phyloP scores from a whole-genome alignment of 2,797 vertebrate species.

The Acanthornis magna region DNA sequence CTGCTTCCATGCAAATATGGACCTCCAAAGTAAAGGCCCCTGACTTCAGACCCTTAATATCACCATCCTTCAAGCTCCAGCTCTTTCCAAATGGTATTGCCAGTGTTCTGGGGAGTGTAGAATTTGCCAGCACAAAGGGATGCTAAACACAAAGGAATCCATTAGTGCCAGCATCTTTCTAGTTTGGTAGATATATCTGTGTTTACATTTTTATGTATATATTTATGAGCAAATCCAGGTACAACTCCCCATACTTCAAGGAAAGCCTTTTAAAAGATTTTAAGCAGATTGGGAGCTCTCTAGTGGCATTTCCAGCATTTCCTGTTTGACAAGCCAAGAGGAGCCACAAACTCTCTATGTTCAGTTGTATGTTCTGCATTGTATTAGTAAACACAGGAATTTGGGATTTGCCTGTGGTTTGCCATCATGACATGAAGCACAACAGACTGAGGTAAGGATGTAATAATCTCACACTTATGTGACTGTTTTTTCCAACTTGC shows the following conservation, averaged over 20 bases:
- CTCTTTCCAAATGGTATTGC: neutral
- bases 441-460: neutral
- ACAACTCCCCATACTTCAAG: neutral
- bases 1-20: neutral
- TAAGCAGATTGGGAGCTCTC: neutral
- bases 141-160: neutral
- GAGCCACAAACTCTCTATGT: neutral
- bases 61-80: neutral
- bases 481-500: neutral
- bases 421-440: neutral
- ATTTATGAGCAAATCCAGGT: neutral
- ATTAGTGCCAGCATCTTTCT: neutral
- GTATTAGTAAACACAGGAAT: neutral
- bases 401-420: neutral
- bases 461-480: neutral
- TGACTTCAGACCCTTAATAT: neutral
- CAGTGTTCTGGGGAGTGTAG: neutral
- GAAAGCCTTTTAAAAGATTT: neutral
- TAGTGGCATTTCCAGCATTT: neutral
- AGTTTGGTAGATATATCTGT: neutral
- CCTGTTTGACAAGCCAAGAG: neutral
- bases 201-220: neutral
- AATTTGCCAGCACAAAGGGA: neutral
- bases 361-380: neutral
- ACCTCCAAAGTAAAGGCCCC: neutral